Base-by-base conservation (phyloP, 2,113 vertebrate species). In the Megaleporinus macrocephalus region DNA sequence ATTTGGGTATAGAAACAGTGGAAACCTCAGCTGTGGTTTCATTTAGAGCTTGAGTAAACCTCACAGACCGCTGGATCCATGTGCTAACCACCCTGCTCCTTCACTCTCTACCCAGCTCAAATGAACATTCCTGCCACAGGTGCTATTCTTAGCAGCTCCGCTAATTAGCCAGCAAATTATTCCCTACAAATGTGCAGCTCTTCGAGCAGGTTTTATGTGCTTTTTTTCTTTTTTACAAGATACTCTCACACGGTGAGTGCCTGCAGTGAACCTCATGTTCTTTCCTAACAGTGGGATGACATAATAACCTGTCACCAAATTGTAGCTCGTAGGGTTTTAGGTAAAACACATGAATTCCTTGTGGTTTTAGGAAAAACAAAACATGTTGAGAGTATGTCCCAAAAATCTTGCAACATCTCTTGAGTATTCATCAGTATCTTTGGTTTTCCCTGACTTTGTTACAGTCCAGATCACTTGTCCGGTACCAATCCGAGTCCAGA, bases 101-200 rank as follows among this genome's bases (percentile, higher is more conserved):
- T 72, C 12, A 53, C 44, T 55, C 30, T 72, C 44, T 53, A 73
- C 4, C 72, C n/a, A 71, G 55, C 72, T 66, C 44, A 68, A 61
- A 69, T 57, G n/a, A 75, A 69, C 82, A 63, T 82, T 57, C 84
- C 75, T 53, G 84, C 86, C 80, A 47, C 83, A 88, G 86, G 85
- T 88, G 24, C 87, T 90, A 84, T 93, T 91, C 87, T 90, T 86
- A 93, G 86, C 82, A 78, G 33, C 18, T 79, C 83, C 73, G 86
- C 68, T 89, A 88, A 88, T 91, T 82, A 88, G 77, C 81, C 59
- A 69, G 71, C 80, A 88, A 89, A 91, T 88, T 59, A 87, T 90
- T 87, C 83, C 83, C 76, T 24, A 61, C 62, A 84, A 81, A 69
- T 76, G 70, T 78, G n/a, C 53, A 80, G 36, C 71, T 57, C 16